Evolutionary conservation across 2,888 invertebrate species (phyloP).

Genomic region (Caenorhabditis sp.): DNA sequence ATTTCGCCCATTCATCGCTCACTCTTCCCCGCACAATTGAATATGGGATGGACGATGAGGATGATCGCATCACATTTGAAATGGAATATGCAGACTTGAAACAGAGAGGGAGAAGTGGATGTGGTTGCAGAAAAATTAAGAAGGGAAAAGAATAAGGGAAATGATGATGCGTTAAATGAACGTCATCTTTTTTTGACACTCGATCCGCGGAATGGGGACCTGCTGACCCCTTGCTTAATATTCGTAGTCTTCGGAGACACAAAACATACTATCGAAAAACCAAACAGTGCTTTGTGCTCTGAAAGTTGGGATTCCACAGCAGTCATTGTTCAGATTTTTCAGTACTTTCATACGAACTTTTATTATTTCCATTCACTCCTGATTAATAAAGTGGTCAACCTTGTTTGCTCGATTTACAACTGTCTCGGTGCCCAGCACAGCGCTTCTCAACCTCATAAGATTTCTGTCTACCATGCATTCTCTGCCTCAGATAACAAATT

Average conservation of each 20-base stretch:
- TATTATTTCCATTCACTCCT: too few species aligned
- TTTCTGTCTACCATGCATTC: too few species aligned
- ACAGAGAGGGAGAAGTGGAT: too few species aligned
- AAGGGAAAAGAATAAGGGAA: conserved; percentile 6
- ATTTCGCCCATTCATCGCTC: background rate
- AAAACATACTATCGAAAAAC: background rate
- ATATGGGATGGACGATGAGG: background rate
- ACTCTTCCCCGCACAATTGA: background rate
- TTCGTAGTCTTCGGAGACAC: background rate
- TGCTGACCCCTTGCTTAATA: conserved; percentile 29
- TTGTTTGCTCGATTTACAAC: too few species aligned
- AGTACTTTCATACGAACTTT: too few species aligned
- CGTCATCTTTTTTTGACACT: conserved; percentile 50
- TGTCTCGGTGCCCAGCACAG: too few species aligned
- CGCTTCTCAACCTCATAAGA: too few species aligned
- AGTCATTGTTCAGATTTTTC: too few species aligned
- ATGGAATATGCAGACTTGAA: conserved; percentile 24
- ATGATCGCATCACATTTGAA: conserved; percentile 28
- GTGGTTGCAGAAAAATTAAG: background rate
- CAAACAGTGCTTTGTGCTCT: too few species aligned
- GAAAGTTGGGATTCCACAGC: too few species aligned
- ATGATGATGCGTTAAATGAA: conserved; percentile 15
- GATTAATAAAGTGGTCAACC: too few species aligned
- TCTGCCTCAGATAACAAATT: too few species aligned
- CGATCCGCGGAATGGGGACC: conserved; percentile 19